Base-by-base conservation (phyloP, 2,113 vertebrate species). In the Monopterus albus region DNA sequence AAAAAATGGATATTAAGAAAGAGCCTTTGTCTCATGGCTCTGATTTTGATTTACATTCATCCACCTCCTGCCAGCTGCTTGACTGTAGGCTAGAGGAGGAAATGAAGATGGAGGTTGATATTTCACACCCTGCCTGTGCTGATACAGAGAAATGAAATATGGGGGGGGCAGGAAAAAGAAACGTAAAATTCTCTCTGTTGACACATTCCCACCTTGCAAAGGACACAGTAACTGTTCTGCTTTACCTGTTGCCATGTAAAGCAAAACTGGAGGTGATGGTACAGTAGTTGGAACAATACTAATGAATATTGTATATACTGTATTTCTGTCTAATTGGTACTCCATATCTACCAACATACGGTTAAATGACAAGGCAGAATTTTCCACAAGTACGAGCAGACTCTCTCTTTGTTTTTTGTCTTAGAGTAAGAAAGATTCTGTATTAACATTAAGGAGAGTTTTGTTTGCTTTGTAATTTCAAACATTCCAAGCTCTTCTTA, bases 71-170 rank as follows among this genome's bases (percentile, higher is more conserved):
- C 15, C 49, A 50, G 45, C 45, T 51, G 39, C 36, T 9, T 5
- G 25, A 35, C 42, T 10, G 26, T 8, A 29, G 18, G 23, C n/a
- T 8, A 13, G 51, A 58, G 23, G 56, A 61, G 38, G 28, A 72
- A 55, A 72, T 82, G 2, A 75, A 81, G 17, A 46, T 57, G 23
- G 76, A 86, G 43, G 46, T n/a, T 45, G 75, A 69, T 3, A 2
- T 72, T 68, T 72, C 29, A 31, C 29, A 5, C 7, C 2, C 23
- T 35, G 10, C 12, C 10, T 43, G 25, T 59, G 1, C 33, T 61
- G 47, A 55, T 11, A 15, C 6, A 10, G 23, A 74, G 33, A 53
- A 62, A 23, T 50, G 3, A 61, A 42, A 42, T 3, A 18, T 3
- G 18, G 0, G 12, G 14, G 21, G 7, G 31, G 17, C 26, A 28